Evolutionary conservation across 2,797 vertebrate species (phyloP).

Genomic region (Hybognathus amarus): DNA sequence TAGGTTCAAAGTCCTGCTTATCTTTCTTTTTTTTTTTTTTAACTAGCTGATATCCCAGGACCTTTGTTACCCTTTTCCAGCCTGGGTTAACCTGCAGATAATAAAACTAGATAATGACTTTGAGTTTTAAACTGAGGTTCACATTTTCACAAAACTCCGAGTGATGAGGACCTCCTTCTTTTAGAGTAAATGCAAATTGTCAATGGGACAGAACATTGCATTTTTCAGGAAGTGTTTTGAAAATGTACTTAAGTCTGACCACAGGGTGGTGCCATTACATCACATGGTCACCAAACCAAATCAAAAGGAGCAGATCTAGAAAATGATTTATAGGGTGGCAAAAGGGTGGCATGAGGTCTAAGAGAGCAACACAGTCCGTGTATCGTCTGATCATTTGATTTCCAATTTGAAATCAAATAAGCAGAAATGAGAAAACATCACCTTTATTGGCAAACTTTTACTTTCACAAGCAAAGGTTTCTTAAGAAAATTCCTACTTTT

Average conservation of each 20-base stretch:
- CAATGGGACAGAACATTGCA: neutral
- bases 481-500: too few species aligned
- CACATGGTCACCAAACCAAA: neutral
- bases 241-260: neutral
- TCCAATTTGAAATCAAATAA: too few species aligned
- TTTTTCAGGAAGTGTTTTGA: neutral
- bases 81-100: neutral
- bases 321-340: too few species aligned
- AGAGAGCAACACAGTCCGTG: too few species aligned
- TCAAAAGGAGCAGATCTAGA: too few species aligned
- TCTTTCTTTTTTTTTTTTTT: neutral
- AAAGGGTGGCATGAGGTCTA: too few species aligned
- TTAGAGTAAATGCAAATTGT: neutral
- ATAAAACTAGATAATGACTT: neutral
- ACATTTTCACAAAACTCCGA: too few species aligned
- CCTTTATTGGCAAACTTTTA: too few species aligned
- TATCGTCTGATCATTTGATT: too few species aligned
- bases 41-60: neutral
- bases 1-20: conserved; percentile 24
- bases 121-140: neutral
- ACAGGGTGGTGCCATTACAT: neutral
- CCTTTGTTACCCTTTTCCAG: conserved; percentile 12
- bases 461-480: too few species aligned
- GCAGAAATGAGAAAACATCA: too few species aligned
- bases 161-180: neutral